Base-by-base conservation (phyloP, 2,113 vertebrate genomes). In the Poeciliopsis occidentalis region DNA sequence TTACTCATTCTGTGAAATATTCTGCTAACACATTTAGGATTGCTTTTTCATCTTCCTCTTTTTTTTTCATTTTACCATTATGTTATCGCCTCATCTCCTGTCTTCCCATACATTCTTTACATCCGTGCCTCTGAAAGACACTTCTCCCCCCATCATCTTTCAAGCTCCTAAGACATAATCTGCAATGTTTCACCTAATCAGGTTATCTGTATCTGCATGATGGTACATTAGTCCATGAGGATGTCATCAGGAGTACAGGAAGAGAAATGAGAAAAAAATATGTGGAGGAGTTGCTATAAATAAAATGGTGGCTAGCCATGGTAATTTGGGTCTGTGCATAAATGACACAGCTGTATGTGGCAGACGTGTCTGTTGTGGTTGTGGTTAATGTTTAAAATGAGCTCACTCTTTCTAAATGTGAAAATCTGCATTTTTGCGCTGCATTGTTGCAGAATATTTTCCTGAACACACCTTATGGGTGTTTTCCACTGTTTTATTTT, bases 1-100 rank as follows among this genome's bases (percentile, higher is more conserved):
- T 80, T 80, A 65, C 69, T 85, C 70, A 34, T 82, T 74, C 76
- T 57, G 57, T 64, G 30, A 81, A 88, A 85, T 85, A 79, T 75
- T 81, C 74, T 8, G 13, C 76, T 67, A 69, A 83, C 81, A 60
- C 73, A 64, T 76, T 82, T 74, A 81, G 32, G 80, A 87, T 80
- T 13, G 44, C 66, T 67, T 75, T 73, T 76, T 39, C 44, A 39
- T 67, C 24, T 26, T 41, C 63, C 47, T 71, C 66, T 67, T 67
- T 61, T 71, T 68, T 67, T 67, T 61, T 69, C 62, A 68, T 71
- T 62, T 60, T 37, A 70, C 75, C 31, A 17, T 69, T n/a, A 47
- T 29, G 30, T 76, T 75, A 32, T 37, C 22, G 3, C 51, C 8
- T 54, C 32, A 7, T 41, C 17, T 27, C 17, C 31, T 69, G 8